Evolutionary conservation across 2,797 vertebrate species (phyloP).

Genomic region (Sus cebifrons): DNA sequence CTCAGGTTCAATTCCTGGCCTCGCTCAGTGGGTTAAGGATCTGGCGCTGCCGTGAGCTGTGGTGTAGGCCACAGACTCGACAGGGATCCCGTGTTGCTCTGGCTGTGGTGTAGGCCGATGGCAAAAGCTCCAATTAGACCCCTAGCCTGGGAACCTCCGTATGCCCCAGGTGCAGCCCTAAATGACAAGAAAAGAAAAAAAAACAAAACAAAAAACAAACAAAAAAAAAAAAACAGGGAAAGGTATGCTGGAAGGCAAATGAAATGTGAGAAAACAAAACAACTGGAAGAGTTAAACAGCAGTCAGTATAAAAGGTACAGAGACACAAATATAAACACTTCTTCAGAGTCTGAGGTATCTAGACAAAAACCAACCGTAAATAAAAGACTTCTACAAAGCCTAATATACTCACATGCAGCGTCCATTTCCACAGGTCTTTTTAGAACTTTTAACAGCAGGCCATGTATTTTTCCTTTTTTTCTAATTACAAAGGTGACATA

Average conservation of each 20-base stretch:
- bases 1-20: too few species aligned
- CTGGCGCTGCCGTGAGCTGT: too few species aligned
- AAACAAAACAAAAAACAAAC: neutral
- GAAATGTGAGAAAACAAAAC: neutral
- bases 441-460: neutral
- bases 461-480: conserved; percentile 53
- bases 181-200: too few species aligned
- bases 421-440: conserved; percentile 9
- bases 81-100: too few species aligned
- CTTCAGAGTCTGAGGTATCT: conserved; percentile 12
- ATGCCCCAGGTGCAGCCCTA: too few species aligned
- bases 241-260: conserved; percentile 50
- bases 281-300: conserved; percentile 1
- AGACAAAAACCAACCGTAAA: conserved; percentile 37
- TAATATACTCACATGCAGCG: neutral
- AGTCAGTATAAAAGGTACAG: neutral
- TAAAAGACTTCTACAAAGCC: conserved; percentile 6
- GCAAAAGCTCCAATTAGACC: too few species aligned
- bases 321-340: neutral
- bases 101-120: too few species aligned
- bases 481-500: conserved; percentile 68
- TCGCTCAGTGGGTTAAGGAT: too few species aligned
- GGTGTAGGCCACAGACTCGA: too few species aligned
- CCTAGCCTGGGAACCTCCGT: too few species aligned
- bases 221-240: neutral